Base-by-base conservation (phyloP, 2,888 invertebrate species). In the Schizotus pectinicornis region DNA sequence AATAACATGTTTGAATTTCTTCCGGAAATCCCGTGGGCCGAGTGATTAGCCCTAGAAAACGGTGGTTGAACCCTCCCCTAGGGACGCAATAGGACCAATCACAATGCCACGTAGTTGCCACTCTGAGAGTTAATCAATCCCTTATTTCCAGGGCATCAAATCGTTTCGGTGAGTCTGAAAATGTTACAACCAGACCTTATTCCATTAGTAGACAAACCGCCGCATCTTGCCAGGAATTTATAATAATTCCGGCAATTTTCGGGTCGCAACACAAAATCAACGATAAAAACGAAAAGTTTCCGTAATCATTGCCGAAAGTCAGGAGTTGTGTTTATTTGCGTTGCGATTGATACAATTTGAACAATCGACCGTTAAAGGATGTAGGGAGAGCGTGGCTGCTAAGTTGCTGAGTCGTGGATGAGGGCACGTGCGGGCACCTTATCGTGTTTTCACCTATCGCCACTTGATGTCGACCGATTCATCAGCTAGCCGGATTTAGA, bases 391-490 rank as follows among this genome's bases (percentile, higher is more conserved):
- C 11, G 34, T 13, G 34, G 37, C 46, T 39, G 50, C 51, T 61
- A 56, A 55, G 55, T 53, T 57, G 61, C 42, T 61, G 45, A 56
- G 49, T 51, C 35, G 52, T 42, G 47, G 43, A 58, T 48, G 42
- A 56, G 37, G 47, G 46, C 59, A 62, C 59, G 56, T 56, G 62
- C 59, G 41, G 43, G 33, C 37, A 56, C 46, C 56, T 62, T 56
- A 60, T 62, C 57, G 59, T 57, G 45, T 60, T 62, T 62, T 50
- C 59, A 53, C 53, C 56, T 59, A 56, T 56, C 34, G 53, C 39
- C 56, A 59, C 46, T 42, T 58, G 55, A 54, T 61, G 55, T 55
- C 54, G 57, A 45, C 12, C 56, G 42, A 43, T 47, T 55, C 55
- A 53, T 62, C 56, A 58, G 43, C 42, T 38, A 33, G 41, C 43